Evolutionary conservation across 2,113 vertebrate genomes (phyloP), one percentile per base, ranked within the genome.

Genomic region (Erinaceus europaeus): DNA sequence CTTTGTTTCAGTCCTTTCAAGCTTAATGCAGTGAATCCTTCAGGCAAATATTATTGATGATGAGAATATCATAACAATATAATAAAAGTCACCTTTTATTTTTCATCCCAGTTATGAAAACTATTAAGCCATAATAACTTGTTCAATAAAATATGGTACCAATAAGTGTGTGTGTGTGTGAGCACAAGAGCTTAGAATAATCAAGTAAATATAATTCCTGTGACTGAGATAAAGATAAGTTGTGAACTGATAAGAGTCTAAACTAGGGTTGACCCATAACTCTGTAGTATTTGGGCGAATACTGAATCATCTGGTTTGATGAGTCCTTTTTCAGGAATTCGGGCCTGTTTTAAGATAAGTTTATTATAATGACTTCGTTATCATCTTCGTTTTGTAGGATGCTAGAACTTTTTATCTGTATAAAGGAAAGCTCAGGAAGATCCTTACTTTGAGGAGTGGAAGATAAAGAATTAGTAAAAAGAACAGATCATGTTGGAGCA

Each of bases 1-100:
- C 72, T 85, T 88, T 75, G 12, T 57, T 87, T 15, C 40, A 17
- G 83, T 44, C 32, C 86, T 87, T 76, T 65, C 23, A 82, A 57
- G 29, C 4, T 81, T 42, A 77, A 11, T 86, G 9, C 12, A 73
- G 20, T 62, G 75, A 48, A 32, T 11, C 42, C 14, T 44, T 80
- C 25, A n/a, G 14, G 29, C 40, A 73, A 64, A 67, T 76, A 73
- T 7, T 50, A 53, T 11, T 52, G 65, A 36, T 55, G 20, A 48
- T 55, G 29, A 23, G 6, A 65, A 77, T 38, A 62, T 5, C 42
- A 76, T 48, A 29, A 83, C 14, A 74, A 48, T 4, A 80, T 8
- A 61, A 72, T 80, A 13, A 67, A 52, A 80, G 32, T 46, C 34
- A 68, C 18, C 74, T 75, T n/a, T 64, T 23, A 84, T 40, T 87